Evolutionary conservation across 2,888 invertebrate genomes (phyloP).

Genomic region (Machimus rusticus): DNA sequence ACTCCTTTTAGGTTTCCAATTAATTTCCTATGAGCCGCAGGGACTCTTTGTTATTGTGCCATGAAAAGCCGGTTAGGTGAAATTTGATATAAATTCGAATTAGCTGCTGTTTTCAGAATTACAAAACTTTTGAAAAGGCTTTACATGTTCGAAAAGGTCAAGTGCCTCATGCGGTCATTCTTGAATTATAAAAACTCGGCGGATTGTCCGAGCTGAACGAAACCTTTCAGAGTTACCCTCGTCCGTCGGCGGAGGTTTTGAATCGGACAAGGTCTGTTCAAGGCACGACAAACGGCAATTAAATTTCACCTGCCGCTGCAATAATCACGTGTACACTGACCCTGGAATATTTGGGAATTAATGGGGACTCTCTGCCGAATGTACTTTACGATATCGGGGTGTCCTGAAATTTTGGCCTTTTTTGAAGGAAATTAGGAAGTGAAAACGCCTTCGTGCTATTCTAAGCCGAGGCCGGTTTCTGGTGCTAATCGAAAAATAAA

Average conservation of each 20-base stretch:
- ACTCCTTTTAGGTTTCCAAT: background rate
- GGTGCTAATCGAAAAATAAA: conserved; percentile 47
- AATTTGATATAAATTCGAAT: background rate
- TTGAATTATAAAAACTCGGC: background rate
- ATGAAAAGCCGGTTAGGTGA: background rate
- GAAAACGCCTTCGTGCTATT: conserved; percentile 20
- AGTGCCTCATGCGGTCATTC: background rate
- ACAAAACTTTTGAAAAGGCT: background rate
- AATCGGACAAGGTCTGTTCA: conserved; percentile 3
- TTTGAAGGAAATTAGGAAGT: conserved; percentile 33
- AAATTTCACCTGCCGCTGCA: conserved; percentile 46
- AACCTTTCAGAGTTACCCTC: background rate
- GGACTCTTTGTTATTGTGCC: background rate
- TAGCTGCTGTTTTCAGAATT: background rate
- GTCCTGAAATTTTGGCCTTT: conserved; percentile 17
- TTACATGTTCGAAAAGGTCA: background rate
- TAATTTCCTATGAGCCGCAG: background rate
- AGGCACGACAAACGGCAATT: conserved; percentile 47
- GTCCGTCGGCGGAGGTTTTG: background rate
- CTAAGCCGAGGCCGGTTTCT: background rate
- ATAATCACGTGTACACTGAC: conserved; percentile 45
- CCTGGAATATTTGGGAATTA: conserved; percentile 42
- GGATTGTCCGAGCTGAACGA: background rate
- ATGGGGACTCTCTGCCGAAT: conserved; percentile 36
- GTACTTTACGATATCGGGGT: background rate